Evolutionary conservation across 2,113 vertebrate genomes (phyloP).

Genomic region (Xenopus borealis): DNA sequence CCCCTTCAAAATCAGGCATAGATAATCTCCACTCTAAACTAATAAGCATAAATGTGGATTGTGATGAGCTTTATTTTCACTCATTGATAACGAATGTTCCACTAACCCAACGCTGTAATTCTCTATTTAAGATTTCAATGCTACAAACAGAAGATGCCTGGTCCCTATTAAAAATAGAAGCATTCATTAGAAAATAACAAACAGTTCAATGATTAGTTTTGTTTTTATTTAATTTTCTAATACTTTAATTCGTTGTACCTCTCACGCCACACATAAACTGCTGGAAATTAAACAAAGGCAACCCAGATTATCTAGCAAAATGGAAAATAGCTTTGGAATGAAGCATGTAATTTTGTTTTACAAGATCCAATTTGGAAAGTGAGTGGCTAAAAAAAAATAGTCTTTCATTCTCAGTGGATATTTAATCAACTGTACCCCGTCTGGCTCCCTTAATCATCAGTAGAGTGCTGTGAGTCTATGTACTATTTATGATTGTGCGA

Average conservation of each 20-base stretch:
- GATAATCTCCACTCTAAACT: too few relatives aligned
- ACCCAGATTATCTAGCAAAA: constrained; percentile 39
- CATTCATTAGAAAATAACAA: background rate
- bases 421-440: constrained; percentile 23
- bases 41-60: too few relatives aligned
- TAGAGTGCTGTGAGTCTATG: background rate
- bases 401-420: constrained; percentile 35
- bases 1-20: too few relatives aligned
- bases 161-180: too few relatives aligned
- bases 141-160: too few relatives aligned
- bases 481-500: background rate
- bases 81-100: too few relatives aligned
- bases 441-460: constrained; percentile 8
- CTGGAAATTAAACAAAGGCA: constrained; percentile 27
- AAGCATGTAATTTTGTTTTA: constrained; percentile 34
- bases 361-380: constrained; percentile 37
- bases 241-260: constrained; percentile 29
- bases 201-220: constrained; percentile 11
- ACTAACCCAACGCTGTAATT: too few relatives aligned
- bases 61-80: too few relatives aligned
- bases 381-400: constrained; percentile 35
- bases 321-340: constrained; percentile 34
- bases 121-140: too few relatives aligned
- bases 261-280: constrained; percentile 14
- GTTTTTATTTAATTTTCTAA: constrained; percentile 24